Conservation (phyloP, 2,888 invertebrate species). For the Hydriomena furcata region DNA sequence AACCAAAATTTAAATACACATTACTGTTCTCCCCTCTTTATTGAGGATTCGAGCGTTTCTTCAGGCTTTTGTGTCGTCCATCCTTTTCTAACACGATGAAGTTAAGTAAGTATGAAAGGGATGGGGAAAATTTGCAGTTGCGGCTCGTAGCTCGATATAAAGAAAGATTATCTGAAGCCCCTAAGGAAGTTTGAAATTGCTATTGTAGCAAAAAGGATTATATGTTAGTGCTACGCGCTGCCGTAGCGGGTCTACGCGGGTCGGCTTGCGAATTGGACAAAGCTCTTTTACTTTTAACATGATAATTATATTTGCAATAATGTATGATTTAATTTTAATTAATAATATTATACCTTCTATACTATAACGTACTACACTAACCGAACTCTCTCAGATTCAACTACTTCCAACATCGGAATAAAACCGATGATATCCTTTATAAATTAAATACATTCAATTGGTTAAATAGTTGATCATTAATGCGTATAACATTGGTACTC, state of each 20-base stretch:
- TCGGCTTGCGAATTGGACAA: constrained; percentile 54
- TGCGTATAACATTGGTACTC: background rate
- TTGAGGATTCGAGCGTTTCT: constrained; percentile 76
- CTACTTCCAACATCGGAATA: too few species aligned
- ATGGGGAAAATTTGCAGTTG: constrained; percentile 55
- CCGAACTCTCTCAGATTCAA: too few species aligned
- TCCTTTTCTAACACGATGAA: constrained; percentile 45
- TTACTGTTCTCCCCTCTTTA: constrained; percentile 79
- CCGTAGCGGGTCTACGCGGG: constrained; percentile 70
- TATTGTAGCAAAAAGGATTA: constrained; percentile 85
- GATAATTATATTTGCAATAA: too few species aligned
- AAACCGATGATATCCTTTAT: too few species aligned
- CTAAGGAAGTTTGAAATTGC: constrained; percentile 85
- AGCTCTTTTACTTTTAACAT: background rate
- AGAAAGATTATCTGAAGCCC: constrained; percentile 84
- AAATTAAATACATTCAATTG: too few species aligned
- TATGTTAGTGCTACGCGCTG: constrained; percentile 83
- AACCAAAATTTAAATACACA: constrained; percentile 82
- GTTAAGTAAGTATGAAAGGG: constrained; percentile 42
- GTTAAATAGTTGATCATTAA: too few species aligned
- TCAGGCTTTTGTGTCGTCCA: constrained; percentile 49
- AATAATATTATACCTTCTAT: too few species aligned
- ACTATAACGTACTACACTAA: too few species aligned
- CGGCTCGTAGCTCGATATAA: constrained; percentile 78
- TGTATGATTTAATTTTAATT: too few species aligned